Conservation (phyloP, 1,140 invertebrate species). For the Macrobrachium rosenbergii region DNA sequence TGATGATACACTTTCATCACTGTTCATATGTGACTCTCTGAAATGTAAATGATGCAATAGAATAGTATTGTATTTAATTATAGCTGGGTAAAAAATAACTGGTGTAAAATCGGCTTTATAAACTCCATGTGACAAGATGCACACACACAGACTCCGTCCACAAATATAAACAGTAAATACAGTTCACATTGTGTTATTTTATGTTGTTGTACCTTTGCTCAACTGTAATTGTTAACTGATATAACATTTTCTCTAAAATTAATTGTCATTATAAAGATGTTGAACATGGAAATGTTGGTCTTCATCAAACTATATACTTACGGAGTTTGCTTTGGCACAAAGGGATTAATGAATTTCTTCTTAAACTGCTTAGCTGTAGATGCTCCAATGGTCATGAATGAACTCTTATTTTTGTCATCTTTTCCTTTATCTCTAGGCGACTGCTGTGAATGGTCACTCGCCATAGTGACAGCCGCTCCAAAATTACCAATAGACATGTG, state of each 20-base stretch:
- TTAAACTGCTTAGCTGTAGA: slow-evolving; percentile 41
- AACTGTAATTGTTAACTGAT: slow-evolving; percentile 1
- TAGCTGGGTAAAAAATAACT: too few species aligned
- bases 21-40: slow-evolving; percentile 59
- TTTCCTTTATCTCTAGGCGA: slow-evolving; percentile 74
- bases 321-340: slow-evolving; percentile 50
- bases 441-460: slow-evolving; percentile 68
- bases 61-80: too few species aligned
- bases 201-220: too few species aligned
- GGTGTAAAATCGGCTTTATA: not conserved
- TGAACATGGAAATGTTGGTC: slow-evolving; percentile 25
- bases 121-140: not conserved
- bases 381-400: slow-evolving; percentile 85
- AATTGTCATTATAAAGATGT: slow-evolving; percentile 60
- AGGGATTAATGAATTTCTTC: slow-evolving; percentile 40
- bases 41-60: not conserved
- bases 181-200: too few species aligned
- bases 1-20: slow-evolving; percentile 64
- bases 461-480: slow-evolving; percentile 70
- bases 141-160: too few species aligned
- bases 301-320: slow-evolving; percentile 22
- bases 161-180: too few species aligned
- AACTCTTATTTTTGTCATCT: slow-evolving; percentile 77
- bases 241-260: slow-evolving; percentile 62
- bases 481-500: slow-evolving; percentile 49